A percentile compares a stretch with the other conserved stretches of the same genome.
Conservation (phyloP, 2,797 vertebrate genomes). For the Rhadinocentrus ornatus region DNA sequence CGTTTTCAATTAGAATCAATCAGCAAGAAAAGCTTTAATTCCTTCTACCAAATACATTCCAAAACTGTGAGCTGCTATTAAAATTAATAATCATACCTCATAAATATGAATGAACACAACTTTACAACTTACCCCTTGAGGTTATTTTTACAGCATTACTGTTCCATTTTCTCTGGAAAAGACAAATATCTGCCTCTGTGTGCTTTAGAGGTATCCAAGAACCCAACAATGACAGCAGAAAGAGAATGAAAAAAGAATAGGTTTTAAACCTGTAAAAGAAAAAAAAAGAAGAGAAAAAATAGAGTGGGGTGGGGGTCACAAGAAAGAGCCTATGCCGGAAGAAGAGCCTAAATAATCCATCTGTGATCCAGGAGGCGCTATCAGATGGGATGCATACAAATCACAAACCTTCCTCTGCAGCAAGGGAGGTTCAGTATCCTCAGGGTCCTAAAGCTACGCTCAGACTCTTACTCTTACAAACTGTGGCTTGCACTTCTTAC, state of each 20-base stretch:
- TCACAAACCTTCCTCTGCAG: conserved; percentile 80
- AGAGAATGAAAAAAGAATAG: conserved; percentile 28
- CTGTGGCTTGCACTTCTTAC: conserved; percentile 23
- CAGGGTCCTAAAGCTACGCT: conserved; percentile 83
- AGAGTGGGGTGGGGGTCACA: conserved; percentile 42
- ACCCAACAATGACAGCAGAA: conserved; percentile 56
- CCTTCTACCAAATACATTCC: conserved; percentile 10
- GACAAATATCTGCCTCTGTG: conserved; percentile 46
- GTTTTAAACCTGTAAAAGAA: conserved; percentile 39
- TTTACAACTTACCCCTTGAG: conserved; percentile 74
- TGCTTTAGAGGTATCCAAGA: conserved; percentile 50
- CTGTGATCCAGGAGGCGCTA: conserved; percentile 79
- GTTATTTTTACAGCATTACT: conserved; percentile 56
- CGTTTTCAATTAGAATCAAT: conserved; percentile 28
- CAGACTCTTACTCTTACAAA: conserved; percentile 55
- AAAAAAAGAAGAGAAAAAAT: conserved; percentile 16
- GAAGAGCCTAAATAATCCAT: conserved; percentile 81
- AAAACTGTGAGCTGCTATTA: conserved; percentile 21
- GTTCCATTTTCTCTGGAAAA: conserved; percentile 52
- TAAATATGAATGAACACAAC: conserved; percentile 49
- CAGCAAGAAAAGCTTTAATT: conserved; percentile 27
- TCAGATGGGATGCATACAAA: conserved; percentile 82
- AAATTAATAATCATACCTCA: conserved; percentile 14
- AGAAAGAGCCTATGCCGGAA: conserved; percentile 63
- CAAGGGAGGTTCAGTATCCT: conserved; percentile 76